Evolutionary conservation across 1,140 invertebrate species (phyloP), one percentile per base, ranked within the genome.

Genomic region (Grapholita molesta): DNA sequence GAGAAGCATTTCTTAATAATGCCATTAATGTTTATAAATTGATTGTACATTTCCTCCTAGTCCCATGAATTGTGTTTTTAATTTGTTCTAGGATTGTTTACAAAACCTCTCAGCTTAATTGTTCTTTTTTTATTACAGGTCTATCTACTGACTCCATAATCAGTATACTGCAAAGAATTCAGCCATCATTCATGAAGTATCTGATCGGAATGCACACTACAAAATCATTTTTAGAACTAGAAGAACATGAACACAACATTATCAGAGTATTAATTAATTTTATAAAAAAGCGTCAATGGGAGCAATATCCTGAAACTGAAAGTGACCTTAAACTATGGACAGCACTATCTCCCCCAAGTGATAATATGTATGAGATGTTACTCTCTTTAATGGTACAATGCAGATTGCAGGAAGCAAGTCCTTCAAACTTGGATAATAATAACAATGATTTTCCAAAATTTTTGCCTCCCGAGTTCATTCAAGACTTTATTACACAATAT

Each of bases 101-200:
- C 12, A 38, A n/a, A 38, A 8, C 6, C 3, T 38, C 12, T 55
- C 7, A 66, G 55, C 32, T 42, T 55, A 69, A 11, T 11, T 12
- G 68, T 42, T 69, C 55, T 52, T 9, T 67, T 67, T 68, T 28
- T 66, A 86, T 64, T 48, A n/a, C 79, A 90, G 88, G 66, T 15
- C 35, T 88, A 25, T 82, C 86, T 25, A 71, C 71, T 30, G 64
- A 77, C 7, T 80, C 85, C 15, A 73, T 85, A 33, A 57, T 79
- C 18, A 82, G 72, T 32, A 79, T 88, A 76, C 53, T 90, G 24
- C 68, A 84, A 70, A 79, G 64, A 71, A 83, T 90, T 67, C 70
- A 86, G 71, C 87, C 87, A 61, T 65, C 70, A 23, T 88, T 79
- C 66, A 85, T 90, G 82, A 78, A 69, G 71, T 67, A 82, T 38